A percentile compares a stretch with the other conserved stretches of the same genome.
phyloP scores from a whole-genome alignment of 2,797 vertebrate species.

The Rhinoraja longicauda region DNA sequence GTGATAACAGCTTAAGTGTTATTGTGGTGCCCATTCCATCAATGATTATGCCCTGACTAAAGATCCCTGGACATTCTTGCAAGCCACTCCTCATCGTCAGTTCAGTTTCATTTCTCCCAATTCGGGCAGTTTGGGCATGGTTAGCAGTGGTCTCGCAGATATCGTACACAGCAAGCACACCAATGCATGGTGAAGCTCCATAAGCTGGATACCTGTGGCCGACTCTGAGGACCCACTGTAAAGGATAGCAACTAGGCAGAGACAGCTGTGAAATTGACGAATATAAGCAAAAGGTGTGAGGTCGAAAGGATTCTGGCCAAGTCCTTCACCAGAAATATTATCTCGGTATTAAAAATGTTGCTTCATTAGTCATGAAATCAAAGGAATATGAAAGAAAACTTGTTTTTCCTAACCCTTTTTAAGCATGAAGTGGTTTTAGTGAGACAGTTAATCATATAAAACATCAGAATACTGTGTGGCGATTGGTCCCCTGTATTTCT shows the following conservation, averaged over 20 bases:
- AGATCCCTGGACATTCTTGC: conserved; percentile 29
- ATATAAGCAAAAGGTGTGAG: conserved; percentile 31
- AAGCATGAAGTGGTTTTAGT: conserved; percentile 36
- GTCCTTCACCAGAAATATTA: not conserved
- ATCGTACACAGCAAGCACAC: conserved; percentile 26
- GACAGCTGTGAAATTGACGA: conserved; percentile 29
- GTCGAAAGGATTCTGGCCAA: not conserved
- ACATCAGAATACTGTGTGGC: conserved; percentile 36
- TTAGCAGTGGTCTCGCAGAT: conserved; percentile 34
- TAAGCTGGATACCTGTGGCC: conserved; percentile 7
- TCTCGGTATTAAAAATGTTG: conserved; percentile 29
- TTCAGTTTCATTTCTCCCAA: conserved; percentile 29
- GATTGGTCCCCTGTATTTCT: conserved; percentile 39
- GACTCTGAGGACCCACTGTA: conserved; percentile 11
- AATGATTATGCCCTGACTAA: not conserved
- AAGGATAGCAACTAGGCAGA: conserved; percentile 28
- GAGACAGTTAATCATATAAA: conserved; percentile 38
- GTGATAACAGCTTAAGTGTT: conserved; percentile 19
- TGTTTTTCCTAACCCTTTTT: conserved; percentile 37
- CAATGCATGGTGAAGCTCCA: conserved; percentile 1
- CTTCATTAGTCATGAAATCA: conserved; percentile 37
- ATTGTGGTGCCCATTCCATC: not conserved
- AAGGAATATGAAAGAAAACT: conserved; percentile 19
- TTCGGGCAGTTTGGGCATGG: conserved; percentile 16
- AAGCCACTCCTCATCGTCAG: conserved; percentile 36